These are phyloP conservation scores for Bathynomus jamesi DNA, from an alignment of 1,140 invertebrate species.

Conservation along the genomic window DNA sequence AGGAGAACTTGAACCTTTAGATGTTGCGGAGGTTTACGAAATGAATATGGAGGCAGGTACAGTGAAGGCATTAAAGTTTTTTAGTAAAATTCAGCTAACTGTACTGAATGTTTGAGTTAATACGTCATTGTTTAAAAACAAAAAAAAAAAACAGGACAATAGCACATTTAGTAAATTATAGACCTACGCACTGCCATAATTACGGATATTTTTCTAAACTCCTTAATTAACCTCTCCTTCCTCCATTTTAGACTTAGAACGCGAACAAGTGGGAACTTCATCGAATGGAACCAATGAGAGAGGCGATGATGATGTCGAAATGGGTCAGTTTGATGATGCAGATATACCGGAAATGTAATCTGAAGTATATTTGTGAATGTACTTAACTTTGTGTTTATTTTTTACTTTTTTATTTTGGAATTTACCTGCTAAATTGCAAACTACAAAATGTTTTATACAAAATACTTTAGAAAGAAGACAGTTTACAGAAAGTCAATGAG, in stretches of 20 bases:
- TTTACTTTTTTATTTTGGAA: too few species aligned
- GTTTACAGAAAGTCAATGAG: too few species aligned
- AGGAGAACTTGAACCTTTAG: slow-evolving; percentile 34
- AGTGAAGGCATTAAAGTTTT: not conserved
- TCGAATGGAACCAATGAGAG: slow-evolving; percentile 41
- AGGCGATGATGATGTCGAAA: slow-evolving; percentile 48
- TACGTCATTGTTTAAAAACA: slow-evolving; percentile 20
- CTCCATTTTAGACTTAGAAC: not conserved
- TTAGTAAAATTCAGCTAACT: not conserved
- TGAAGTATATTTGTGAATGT: too few species aligned
- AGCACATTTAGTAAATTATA: too few species aligned
- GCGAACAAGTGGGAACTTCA: slow-evolving; percentile 41
- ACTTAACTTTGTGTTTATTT: too few species aligned
- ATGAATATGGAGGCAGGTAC: slow-evolving; percentile 22
- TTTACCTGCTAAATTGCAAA: too few species aligned
- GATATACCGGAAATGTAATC: too few species aligned
- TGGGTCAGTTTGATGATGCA: slow-evolving; percentile 53
- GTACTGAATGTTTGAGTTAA: not conserved
- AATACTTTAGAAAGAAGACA: too few species aligned
- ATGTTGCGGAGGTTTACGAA: slow-evolving; percentile 36
- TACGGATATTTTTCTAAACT: too few species aligned
- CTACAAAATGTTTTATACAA: too few species aligned
- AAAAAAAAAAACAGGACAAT: too few species aligned
- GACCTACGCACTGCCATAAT: too few species aligned
- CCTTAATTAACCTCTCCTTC: slow-evolving; percentile 29